Conservation (phyloP, 2,888 invertebrate species). For the Athalia circularis region DNA sequence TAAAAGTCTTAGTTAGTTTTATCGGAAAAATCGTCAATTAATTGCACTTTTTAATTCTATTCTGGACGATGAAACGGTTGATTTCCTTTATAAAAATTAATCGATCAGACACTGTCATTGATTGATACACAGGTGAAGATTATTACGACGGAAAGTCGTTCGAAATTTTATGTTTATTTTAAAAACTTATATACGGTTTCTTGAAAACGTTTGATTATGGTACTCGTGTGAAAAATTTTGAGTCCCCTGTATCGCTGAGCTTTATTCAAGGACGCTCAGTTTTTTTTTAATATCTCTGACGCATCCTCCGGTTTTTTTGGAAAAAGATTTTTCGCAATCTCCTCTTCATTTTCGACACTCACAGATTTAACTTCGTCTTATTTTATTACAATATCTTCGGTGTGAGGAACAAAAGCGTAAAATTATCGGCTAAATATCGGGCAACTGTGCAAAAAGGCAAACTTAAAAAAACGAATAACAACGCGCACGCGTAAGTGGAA, state of each 20-base stretch:
- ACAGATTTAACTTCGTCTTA: not conserved
- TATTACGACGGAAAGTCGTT: constrained; percentile 10
- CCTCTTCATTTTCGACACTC: too few species aligned
- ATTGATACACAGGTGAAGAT: not conserved
- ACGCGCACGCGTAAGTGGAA: not conserved
- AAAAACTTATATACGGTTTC: constrained; percentile 7
- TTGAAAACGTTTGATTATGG: not conserved
- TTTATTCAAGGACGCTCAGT: too few species aligned
- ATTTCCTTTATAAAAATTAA: too few species aligned
- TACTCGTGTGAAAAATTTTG: too few species aligned
- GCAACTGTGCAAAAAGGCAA: not conserved
- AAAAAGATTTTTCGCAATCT: too few species aligned
- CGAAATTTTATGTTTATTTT: not conserved
- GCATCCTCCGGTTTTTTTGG: too few species aligned
- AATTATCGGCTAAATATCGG: not conserved
- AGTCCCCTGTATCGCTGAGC: too few species aligned
- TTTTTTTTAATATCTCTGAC: too few species aligned
- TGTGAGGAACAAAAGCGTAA: too few species aligned
- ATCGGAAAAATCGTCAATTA: not conserved
- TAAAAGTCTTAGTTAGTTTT: not conserved
- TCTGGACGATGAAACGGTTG: not conserved
- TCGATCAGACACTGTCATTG: too few species aligned
- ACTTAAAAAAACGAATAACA: not conserved
- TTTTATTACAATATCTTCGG: not conserved
- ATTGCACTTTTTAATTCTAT: not conserved